Evolutionary conservation across 2,113 vertebrate genomes (phyloP).

Genomic region (Charina bottae): DNA sequence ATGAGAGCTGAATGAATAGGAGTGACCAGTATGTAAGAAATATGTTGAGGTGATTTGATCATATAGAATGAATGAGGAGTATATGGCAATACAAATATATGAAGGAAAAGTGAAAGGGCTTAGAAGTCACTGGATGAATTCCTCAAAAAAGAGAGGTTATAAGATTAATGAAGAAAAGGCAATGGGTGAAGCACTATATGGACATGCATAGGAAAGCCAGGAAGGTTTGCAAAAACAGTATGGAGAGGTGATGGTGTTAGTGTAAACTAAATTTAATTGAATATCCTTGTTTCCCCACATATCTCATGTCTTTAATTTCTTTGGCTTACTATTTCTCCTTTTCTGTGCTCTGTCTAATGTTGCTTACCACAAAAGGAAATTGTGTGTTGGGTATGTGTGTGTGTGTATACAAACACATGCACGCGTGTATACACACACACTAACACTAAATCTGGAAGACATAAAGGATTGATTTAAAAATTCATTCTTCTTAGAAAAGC

Average conservation of each 20-base stretch:
- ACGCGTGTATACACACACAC: neutral
- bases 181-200: neutral
- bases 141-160: neutral
- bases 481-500: neutral
- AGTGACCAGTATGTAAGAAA: neutral
- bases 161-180: neutral
- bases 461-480: neutral
- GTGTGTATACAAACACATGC: neutral
- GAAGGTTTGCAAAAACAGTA: neutral
- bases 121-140: neutral
- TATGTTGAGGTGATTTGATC: neutral
- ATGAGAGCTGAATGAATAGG: neutral
- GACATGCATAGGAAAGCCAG: neutral
- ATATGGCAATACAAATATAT: neutral
- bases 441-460: neutral
- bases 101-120: neutral
- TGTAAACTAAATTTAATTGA: neutral
- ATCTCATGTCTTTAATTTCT: neutral
- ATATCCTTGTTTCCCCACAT: neutral
- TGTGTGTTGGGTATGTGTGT: neutral
- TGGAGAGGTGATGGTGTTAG: neutral
- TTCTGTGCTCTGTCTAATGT: neutral
- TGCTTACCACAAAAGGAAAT: neutral
- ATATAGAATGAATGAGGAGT: neutral
- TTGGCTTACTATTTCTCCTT: neutral